These are phyloP conservation scores for Sarcophaga variegata DNA, from an alignment of 2,888 invertebrate genomes.

Conservation along the genomic window DNA sequence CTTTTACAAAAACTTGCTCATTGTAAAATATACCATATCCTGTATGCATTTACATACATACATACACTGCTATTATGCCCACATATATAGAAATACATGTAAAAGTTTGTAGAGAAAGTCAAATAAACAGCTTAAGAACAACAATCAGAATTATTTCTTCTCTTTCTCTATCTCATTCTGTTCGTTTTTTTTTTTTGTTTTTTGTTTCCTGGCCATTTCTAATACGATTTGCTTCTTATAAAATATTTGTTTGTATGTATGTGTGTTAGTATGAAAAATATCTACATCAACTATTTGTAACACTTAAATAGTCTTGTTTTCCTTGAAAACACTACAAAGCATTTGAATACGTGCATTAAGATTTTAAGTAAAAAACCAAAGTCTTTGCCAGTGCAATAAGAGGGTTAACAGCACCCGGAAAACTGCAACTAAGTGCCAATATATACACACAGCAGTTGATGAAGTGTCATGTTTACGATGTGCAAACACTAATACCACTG, in stretches of 20 bases:
- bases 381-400: too few relatives aligned
- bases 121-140: conserved; percentile 12
- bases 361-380: neutral
- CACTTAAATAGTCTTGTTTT: conserved; percentile 33
- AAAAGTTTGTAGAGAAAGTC: neutral
- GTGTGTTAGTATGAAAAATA: neutral
- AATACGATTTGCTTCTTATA: conserved; percentile 30
- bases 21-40: conserved; percentile 27
- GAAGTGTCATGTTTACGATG: too few relatives aligned
- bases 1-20: conserved; percentile 48
- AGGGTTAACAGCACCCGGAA: too few relatives aligned
- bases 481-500: too few relatives aligned
- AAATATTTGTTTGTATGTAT: neutral
- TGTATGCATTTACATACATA: conserved; percentile 1
- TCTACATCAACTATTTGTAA: neutral
- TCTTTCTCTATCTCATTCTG: neutral
- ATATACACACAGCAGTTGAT: too few relatives aligned
- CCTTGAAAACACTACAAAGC: neutral
- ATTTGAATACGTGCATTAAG: neutral
- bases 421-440: too few relatives aligned
- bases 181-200: neutral
- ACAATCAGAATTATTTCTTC: conserved; percentile 35
- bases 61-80: neutral
- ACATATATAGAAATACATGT: neutral
- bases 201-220: conserved; percentile 38